phyloP scores from a whole-genome alignment of 2,113 vertebrate genomes.

The Psittacus erithacus region DNA sequence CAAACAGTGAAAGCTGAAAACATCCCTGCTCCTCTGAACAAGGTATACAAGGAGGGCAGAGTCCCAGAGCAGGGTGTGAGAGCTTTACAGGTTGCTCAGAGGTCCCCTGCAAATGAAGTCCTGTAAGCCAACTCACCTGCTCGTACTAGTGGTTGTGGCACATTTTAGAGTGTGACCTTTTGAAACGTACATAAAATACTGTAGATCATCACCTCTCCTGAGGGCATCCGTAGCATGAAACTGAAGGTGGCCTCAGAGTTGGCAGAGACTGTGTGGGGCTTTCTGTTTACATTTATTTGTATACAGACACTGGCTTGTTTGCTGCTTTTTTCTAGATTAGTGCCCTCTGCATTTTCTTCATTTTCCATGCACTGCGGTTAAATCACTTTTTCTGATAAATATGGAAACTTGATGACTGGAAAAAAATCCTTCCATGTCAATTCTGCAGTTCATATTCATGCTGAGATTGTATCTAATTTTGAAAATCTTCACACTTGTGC shows the following conservation, averaged over 20 bases:
- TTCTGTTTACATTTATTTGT: slow-evolving; percentile 71
- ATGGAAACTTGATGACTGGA: slow-evolving; percentile 75
- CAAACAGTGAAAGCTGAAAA: neutral
- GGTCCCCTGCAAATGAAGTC: neutral
- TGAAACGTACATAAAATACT: neutral
- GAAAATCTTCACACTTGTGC: slow-evolving; percentile 85
- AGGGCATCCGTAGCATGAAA: slow-evolving; percentile 25
- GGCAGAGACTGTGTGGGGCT: slow-evolving; percentile 33
- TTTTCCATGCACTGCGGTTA: slow-evolving; percentile 54
- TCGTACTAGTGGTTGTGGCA: neutral
- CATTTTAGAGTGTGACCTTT: neutral
- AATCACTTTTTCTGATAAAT: slow-evolving; percentile 71
- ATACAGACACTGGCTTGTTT: slow-evolving; percentile 49
- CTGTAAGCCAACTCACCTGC: neutral
- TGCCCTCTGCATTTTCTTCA: slow-evolving; percentile 61
- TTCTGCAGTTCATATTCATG: slow-evolving; percentile 81
- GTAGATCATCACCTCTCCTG: neutral
- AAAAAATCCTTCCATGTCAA: slow-evolving; percentile 76
- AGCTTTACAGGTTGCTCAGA: neutral
- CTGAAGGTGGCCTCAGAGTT: slow-evolving; percentile 45
- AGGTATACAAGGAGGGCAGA: neutral
- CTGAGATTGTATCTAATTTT: slow-evolving; percentile 86
- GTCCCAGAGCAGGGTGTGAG: neutral
- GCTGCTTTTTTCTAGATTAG: slow-evolving; percentile 60
- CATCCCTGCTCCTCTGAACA: neutral